Percentiles rank a stretch among this genome's conserved stretches.
phyloP scores from a whole-genome alignment of 1,140 invertebrate species.

The Drosophila ironensis region DNA sequence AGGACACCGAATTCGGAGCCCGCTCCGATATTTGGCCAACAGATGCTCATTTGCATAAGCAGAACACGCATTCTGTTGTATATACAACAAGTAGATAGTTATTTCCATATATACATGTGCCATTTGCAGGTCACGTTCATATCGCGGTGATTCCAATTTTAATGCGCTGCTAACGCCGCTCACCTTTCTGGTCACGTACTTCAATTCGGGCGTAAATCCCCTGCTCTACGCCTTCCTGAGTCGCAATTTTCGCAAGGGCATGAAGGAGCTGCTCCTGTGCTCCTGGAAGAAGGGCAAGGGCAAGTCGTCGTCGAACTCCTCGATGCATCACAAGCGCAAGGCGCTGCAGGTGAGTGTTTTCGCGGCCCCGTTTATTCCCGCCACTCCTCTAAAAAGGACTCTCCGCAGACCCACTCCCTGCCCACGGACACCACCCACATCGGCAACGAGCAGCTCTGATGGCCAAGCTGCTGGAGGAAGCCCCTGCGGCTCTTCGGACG shows the following conservation, averaged over 20 bases:
- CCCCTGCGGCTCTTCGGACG: slow-evolving; percentile 45
- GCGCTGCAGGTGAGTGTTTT: slow-evolving; percentile 72
- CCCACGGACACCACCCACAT: slow-evolving; percentile 81
- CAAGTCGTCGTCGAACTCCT: slow-evolving; percentile 79
- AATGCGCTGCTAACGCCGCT: slow-evolving; percentile 90
- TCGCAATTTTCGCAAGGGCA: slow-evolving; percentile 88
- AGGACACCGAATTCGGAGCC: slow-evolving; percentile 4
- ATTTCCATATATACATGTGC: slow-evolving; percentile 36
- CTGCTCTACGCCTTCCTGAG: slow-evolving; percentile 93
- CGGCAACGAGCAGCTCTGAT: slow-evolving; percentile 81
- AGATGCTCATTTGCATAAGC: slow-evolving; percentile 39
- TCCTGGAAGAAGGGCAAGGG: slow-evolving; percentile 81
- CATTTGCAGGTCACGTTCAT: slow-evolving; percentile 85
- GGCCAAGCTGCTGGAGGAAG: slow-evolving; percentile 52
- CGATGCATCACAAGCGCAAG: slow-evolving; percentile 79
- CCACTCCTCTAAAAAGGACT: background rate
- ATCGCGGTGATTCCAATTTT: slow-evolving; percentile 86
- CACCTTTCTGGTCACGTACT: slow-evolving; percentile 92
- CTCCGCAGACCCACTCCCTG: slow-evolving; percentile 74
- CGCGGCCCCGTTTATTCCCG: background rate
- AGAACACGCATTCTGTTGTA: slow-evolving; percentile 11
- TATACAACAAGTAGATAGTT: slow-evolving; percentile 23
- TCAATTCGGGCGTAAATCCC: slow-evolving; percentile 93
- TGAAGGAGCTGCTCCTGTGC: slow-evolving; percentile 87
- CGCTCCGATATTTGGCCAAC: slow-evolving; percentile 11